A percentile compares a stretch with the other conserved stretches of the same genome.
Conservation (phyloP, 2,888 invertebrate genomes). For the Hecatera dysodea region DNA sequence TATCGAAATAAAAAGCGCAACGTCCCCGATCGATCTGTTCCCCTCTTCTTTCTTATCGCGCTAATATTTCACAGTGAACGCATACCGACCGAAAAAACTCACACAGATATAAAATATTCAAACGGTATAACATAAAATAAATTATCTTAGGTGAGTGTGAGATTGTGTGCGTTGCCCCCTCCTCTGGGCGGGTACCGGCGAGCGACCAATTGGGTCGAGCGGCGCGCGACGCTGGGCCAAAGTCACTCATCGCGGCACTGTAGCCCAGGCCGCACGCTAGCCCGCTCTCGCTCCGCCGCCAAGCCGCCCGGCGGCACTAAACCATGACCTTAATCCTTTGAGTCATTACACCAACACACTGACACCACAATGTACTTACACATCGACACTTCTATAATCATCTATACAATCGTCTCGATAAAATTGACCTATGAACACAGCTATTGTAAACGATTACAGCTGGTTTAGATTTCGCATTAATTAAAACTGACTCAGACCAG, state of each 20-base stretch:
- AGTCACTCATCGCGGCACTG: constrained; percentile 83
- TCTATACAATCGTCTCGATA: constrained; percentile 8
- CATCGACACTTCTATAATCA: constrained; percentile 31
- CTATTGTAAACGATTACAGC: constrained; percentile 1
- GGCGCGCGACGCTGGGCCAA: constrained; percentile 89
- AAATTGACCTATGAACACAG: background rate
- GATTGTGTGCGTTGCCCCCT: constrained; percentile 88
- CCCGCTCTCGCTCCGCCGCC: constrained; percentile 54
- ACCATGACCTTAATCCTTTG: constrained; percentile 75
- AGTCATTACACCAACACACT: constrained; percentile 68
- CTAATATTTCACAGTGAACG: constrained; percentile 91
- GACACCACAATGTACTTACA: constrained; percentile 59
- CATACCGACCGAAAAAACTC: constrained; percentile 90
- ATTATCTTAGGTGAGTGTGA: constrained; percentile 90
- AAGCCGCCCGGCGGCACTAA: constrained; percentile 67
- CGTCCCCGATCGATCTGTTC: constrained; percentile 89
- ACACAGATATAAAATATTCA: constrained; percentile 91
- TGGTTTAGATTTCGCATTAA: constrained; percentile 6
- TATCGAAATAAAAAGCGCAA: constrained; percentile 89
- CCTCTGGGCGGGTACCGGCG: constrained; percentile 86
- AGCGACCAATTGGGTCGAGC: constrained; percentile 90
- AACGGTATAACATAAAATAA: constrained; percentile 91
- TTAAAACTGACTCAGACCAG: background rate
- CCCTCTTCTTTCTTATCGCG: constrained; percentile 91
- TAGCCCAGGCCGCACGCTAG: constrained; percentile 74